Evolutionary conservation across 2,113 vertebrate species (phyloP).

Genomic region (Aspidoscelis tigris): DNA sequence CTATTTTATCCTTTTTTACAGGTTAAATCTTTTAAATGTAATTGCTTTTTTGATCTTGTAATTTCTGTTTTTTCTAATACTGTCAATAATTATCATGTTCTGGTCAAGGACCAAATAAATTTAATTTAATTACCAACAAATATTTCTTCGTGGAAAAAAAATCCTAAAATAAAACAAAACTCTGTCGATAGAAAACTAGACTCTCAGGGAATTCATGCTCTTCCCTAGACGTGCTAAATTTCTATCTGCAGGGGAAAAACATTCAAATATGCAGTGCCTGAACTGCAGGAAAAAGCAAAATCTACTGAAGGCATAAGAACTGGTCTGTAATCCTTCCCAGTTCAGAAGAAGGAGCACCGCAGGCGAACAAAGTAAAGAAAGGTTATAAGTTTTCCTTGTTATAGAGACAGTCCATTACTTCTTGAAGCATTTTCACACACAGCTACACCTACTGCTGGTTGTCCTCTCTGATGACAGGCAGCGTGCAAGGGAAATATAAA

Average conservation of each 20-base stretch:
- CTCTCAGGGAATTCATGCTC: background rate
- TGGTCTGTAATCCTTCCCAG: background rate
- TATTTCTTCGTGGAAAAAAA: too few species aligned
- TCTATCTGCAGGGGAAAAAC: background rate
- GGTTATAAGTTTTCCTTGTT: background rate
- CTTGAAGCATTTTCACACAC: slow-evolving; percentile 7
- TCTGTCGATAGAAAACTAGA: background rate
- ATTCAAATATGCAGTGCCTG: background rate
- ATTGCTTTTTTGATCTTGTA: too few species aligned
- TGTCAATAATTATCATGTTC: too few species aligned
- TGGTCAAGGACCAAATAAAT: too few species aligned
- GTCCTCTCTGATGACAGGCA: slow-evolving; percentile 75
- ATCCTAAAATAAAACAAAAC: background rate
- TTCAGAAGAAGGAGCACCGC: background rate
- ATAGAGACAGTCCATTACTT: background rate
- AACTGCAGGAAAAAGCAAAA: background rate
- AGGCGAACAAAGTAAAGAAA: background rate
- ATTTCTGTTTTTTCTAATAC: too few species aligned
- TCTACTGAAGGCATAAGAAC: background rate
- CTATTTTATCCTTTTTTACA: too few species aligned
- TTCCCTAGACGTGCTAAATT: background rate
- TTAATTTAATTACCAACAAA: too few species aligned
- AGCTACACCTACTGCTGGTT: slow-evolving; percentile 79
- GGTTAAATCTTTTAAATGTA: too few species aligned
- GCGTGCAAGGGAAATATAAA: slow-evolving; percentile 71